These are phyloP conservation scores for Xylocampa areola DNA, from an alignment of 2,888 invertebrate genomes.

Conservation along the genomic window DNA sequence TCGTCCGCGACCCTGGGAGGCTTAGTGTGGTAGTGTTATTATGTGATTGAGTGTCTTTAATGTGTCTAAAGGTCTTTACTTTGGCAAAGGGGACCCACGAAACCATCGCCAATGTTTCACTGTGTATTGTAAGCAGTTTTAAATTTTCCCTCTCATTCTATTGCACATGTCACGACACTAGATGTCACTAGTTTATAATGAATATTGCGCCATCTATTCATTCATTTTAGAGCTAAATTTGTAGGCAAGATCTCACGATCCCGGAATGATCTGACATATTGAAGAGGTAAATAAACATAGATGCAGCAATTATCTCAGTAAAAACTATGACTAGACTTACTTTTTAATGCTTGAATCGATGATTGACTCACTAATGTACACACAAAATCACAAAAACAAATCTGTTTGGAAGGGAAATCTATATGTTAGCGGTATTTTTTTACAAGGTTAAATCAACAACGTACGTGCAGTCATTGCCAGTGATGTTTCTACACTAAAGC, in stretches of 20 bases:
- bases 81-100: too few relatives aligned
- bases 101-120: too few relatives aligned
- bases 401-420: not conserved
- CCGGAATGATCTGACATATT: slow-evolving; percentile 4
- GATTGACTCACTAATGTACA: not conserved
- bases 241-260: not conserved
- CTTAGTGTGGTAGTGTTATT: too few relatives aligned
- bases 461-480: slow-evolving; percentile 30
- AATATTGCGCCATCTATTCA: slow-evolving; percentile 30
- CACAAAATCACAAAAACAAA: not conserved
- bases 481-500: slow-evolving; percentile 31
- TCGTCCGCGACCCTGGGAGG: too few relatives aligned
- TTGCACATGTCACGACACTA: not conserved
- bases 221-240: slow-evolving; percentile 1
- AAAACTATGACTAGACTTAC: slow-evolving; percentile 32
- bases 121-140: too few relatives aligned
- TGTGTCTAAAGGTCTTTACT: too few relatives aligned
- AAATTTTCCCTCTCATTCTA: slow-evolving; percentile 4
- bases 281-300: slow-evolving; percentile 31
- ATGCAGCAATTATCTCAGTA: not conserved
- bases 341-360: not conserved
- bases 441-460: not conserved
- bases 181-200: slow-evolving; percentile 13
- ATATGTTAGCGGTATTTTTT: not conserved
- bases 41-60: too few relatives aligned